These are phyloP conservation scores for Diabrotica undecimpunctata DNA, from an alignment of 1,140 invertebrate species.

Conservation along the genomic window DNA sequence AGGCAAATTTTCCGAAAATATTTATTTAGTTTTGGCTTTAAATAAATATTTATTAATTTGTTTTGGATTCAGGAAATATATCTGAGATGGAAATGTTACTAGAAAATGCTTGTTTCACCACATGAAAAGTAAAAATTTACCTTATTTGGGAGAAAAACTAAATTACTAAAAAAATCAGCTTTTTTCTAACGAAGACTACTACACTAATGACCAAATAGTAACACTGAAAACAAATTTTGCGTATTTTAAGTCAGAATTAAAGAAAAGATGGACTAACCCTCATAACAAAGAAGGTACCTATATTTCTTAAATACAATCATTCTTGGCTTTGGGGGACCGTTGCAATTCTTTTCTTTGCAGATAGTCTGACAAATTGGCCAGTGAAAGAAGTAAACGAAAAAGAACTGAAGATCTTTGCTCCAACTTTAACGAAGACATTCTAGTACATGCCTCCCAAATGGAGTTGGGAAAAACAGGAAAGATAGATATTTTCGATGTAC, in stretches of 20 bases:
- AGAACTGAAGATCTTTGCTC: conserved; percentile 36
- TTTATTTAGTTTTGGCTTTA: background rate
- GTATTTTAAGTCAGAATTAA: conserved; percentile 29
- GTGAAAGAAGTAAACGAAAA: conserved; percentile 31
- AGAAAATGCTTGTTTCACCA: background rate
- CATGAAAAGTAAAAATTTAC: conserved; percentile 8
- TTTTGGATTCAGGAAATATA: background rate
- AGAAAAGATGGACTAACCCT: conserved; percentile 32
- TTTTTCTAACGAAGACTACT: too few relatives aligned
- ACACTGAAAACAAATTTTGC: too few relatives aligned
- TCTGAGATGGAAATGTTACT: background rate
- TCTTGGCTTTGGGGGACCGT: conserved; percentile 33
- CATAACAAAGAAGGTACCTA: conserved; percentile 30
- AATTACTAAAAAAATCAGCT: conserved; percentile 5
- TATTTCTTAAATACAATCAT: conserved; percentile 30
- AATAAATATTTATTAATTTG: background rate
- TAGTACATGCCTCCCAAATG: conserved; percentile 28
- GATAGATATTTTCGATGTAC: conserved; percentile 24
- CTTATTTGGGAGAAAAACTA: conserved; percentile 6
- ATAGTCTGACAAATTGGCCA: background rate
- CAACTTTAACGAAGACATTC: conserved; percentile 19
- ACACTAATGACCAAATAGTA: too few relatives aligned
- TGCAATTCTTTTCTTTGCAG: conserved; percentile 32
- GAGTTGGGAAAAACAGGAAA: conserved; percentile 27
- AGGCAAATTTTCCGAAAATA: background rate